Base-by-base conservation (phyloP, 2,888 invertebrate genomes). In the Erannis defoliaria region DNA sequence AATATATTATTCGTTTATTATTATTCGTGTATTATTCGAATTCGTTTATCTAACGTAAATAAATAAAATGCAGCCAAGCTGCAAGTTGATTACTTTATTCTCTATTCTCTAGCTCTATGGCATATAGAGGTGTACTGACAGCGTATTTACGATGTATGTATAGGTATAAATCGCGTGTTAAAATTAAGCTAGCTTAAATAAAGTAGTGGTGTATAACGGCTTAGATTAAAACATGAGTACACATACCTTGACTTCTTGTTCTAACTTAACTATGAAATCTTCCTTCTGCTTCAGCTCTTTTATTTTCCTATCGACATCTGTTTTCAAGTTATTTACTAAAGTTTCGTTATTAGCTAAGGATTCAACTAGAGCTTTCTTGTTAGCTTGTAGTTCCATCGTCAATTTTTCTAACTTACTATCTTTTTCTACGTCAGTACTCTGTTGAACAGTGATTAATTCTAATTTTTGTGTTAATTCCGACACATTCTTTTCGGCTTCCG, bases 381-480 rank as follows among this genome's bases (percentile, higher is more conserved):
- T 76, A 23, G 82, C 80, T 73, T 93, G 93, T 55, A 93, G 74
- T 78, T 93, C 93, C 67, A 86, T 65, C 12, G 90, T 85, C 65
- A 93, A 67, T 64, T 88, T 88, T 71, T 93, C 90, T 78, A 93
- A 76, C 68, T 87, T 83, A 55, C 81, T 88, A 68, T 91, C 89
- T 66, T 92, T 92, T 64, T 88, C 87, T 29, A 80, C 80, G 53
- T 85, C 86, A 65, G 81, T 78, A 64, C 83, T 90, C 67, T 93
- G 91, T 67, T 89, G 89, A 37, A 91, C 84, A 29, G 80, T 74
- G 57, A 90, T 67, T 69, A 93, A 81, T 77, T 93, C 91, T 71
- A 94, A 75, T 74, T 90, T 90, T 70, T 90, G 88, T 21, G 87
- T 77, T 64, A 93, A 71, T 66, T 93, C 92, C 64, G 78, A 55